phyloP scores from a whole-genome alignment of 2,888 invertebrate species.

The Copidosoma aretas region DNA sequence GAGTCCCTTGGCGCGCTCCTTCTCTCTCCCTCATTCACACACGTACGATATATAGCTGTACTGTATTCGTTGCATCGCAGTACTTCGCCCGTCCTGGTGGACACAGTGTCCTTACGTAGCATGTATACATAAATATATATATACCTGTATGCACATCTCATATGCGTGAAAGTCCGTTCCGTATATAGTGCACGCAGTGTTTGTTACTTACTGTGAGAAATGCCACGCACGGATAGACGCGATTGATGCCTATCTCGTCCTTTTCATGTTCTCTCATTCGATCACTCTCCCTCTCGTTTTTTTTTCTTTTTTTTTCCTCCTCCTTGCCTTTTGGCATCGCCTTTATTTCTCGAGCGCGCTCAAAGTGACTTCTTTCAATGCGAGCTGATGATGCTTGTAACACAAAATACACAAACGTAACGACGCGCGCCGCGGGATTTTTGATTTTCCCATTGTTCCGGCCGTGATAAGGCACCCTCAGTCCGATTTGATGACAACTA shows the following conservation, averaged over 20 bases:
- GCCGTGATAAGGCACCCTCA: constrained; percentile 23
- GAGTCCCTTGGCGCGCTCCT: constrained; percentile 43
- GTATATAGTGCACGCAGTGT: constrained; percentile 30
- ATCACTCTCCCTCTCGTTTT: not conserved
- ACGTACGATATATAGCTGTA: too few species aligned
- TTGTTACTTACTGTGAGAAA: constrained; percentile 61
- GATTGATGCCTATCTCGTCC: constrained; percentile 34
- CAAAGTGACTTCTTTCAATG: not conserved
- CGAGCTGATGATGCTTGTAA: not conserved
- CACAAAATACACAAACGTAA: too few species aligned
- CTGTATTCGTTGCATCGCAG: too few species aligned
- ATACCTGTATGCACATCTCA: not conserved
- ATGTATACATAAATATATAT: not conserved
- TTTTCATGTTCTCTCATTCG: not conserved
- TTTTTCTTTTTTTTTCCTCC: constrained; percentile 3
- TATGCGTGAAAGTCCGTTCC: constrained; percentile 21
- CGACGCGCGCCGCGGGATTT: constrained; percentile 22
- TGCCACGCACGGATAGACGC: constrained; percentile 48
- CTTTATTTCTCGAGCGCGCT: not conserved
- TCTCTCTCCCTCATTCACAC: not conserved
- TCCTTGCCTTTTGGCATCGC: not conserved
- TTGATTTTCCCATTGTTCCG: constrained; percentile 27
- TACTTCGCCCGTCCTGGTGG: too few species aligned
- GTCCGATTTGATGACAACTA: constrained; percentile 23
- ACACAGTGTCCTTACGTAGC: not conserved